A percentile compares a stretch with the other conserved stretches of the same genome.
Conservation (phyloP, 2,888 invertebrate genomes). For the Polyommatus icarus region DNA sequence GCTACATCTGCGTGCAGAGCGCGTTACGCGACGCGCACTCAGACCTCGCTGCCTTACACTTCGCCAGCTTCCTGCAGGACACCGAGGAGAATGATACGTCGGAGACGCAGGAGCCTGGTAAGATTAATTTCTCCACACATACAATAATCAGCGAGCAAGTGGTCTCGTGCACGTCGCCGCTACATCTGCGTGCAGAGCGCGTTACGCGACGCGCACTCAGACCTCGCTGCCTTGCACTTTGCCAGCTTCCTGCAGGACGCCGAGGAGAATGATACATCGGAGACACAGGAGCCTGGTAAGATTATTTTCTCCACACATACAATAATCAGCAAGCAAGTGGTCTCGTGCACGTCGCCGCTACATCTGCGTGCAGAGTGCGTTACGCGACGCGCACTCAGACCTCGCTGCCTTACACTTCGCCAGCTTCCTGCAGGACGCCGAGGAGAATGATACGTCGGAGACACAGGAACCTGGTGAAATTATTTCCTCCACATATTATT, state of each 20-base stretch:
- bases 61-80: slow-evolving; percentile 82
- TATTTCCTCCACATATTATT: background rate
- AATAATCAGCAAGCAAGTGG: slow-evolving; percentile 84
- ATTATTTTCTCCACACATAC: slow-evolving; percentile 57
- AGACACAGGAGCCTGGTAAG: slow-evolving; percentile 78
- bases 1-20: slow-evolving; percentile 85
- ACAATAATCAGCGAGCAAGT: slow-evolving; percentile 83
- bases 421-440: slow-evolving; percentile 80
- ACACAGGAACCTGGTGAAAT: slow-evolving; percentile 76
- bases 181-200: slow-evolving; percentile 85
- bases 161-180: slow-evolving; percentile 84
- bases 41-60: slow-evolving; percentile 86
- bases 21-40: slow-evolving; percentile 84
- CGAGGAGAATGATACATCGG: slow-evolving; percentile 82
- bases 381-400: slow-evolving; percentile 85
- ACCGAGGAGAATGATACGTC: slow-evolving; percentile 82
- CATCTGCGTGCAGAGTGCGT: slow-evolving; percentile 83
- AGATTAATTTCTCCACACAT: slow-evolving; percentile 55
- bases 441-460: slow-evolving; percentile 81
- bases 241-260: slow-evolving; percentile 81
- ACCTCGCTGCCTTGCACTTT: slow-evolving; percentile 86
- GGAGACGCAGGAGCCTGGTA: slow-evolving; percentile 79
- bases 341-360: slow-evolving; percentile 85
- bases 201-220: slow-evolving; percentile 84
- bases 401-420: slow-evolving; percentile 86